Evolutionary conservation across 2,888 invertebrate genomes (phyloP), one percentile per base, ranked within the genome.

Genomic region (Lycophotia porphyrea): DNA sequence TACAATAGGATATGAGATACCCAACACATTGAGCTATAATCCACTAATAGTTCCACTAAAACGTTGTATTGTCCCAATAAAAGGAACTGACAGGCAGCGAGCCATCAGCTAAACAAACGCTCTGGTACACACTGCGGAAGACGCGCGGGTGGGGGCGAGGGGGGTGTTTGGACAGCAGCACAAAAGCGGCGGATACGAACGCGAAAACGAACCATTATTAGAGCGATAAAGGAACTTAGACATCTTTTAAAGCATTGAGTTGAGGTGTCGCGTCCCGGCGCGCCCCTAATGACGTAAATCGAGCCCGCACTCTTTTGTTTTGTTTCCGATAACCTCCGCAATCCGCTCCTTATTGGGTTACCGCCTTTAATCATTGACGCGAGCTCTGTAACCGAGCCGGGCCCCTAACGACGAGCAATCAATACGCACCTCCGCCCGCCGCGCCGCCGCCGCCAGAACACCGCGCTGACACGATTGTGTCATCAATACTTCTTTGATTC

Each of bases 401-500:
- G 88, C 84, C 86, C 77, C 88, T 92, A 93, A 92, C 93, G 93
- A 92, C 88, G 88, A 87, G 91, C 92, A 92, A 93, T 93, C 94
- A 92, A 91, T 91, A 90, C 86, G 87, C 88, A 82, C 86, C 85
- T 65, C 84, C 71, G 67, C 78, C 64, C 81, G 70, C 75, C 74
- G 49, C 74, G 11, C 64, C 80, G 76, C 49, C 71, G 63, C 68
- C 58, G 72, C 76, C 47, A 24, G 24, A 18, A 9, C 52, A 13
- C 78, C 67, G 52, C 49, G n/a, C 82, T 49, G 36, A 34, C 71
- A 60, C 85, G 86, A 90, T 88, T 91, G 91, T 91, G 95, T 93
- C 93, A 95, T 95, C 95, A 93, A 96, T 95, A 95, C 93, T 92
- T 93, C 92, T 95, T 93, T 94, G 92, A 92, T 91, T 93, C 87